Evolutionary conservation across 1,140 invertebrate species (phyloP), one percentile per base, ranked within the genome.

Genomic region (Rhynchophorus ferrugineus): DNA sequence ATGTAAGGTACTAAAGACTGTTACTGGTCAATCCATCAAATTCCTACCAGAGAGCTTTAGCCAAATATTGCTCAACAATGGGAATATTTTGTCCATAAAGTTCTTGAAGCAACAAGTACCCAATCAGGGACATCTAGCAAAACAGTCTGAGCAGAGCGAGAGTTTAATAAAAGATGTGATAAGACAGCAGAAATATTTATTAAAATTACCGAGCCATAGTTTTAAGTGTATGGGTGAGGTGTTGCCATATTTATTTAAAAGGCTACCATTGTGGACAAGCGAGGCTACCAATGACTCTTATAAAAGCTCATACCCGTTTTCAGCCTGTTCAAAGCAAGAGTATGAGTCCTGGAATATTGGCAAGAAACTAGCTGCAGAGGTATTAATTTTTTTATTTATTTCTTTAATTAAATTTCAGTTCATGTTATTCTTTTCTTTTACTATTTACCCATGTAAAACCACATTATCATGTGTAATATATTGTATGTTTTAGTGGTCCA

Each of bases 191-290:
- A 46, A 58, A 49, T 50, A 56, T 37, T 38, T 55, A 44, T 46
- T 65, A 11, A 45, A 53, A 22, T 53, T 64, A 35, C 61, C 62
- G 13, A 35, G 42, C 24, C 35, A 56, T 33, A 54, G 55, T 42
- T 66, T 67, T 49, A 61, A 62, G 49, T 58, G 45, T 50, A 51
- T 63, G 22, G 56, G 56, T 13, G 55, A 64, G 49, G 59, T 46
- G 1, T 42, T 68, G 16, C 57, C 58, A n/a, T 66, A 59, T 56
- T 49, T 66, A 20, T 65, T 68, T 39, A 66, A 61, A 51, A 53
- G 52, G 38, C 37, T 65, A 33, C 63, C 61, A 14, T 39, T 68
- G 24, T 57, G 61, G 47, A 59, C 42, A 11, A 37, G 56, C 16
- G 33, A 59, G 24, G 58, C 54, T 1, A 49, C 46, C 6, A 39